Base-by-base conservation (phyloP, 1,140 invertebrate genomes). In the Drosophila kurseongensis region DNA sequence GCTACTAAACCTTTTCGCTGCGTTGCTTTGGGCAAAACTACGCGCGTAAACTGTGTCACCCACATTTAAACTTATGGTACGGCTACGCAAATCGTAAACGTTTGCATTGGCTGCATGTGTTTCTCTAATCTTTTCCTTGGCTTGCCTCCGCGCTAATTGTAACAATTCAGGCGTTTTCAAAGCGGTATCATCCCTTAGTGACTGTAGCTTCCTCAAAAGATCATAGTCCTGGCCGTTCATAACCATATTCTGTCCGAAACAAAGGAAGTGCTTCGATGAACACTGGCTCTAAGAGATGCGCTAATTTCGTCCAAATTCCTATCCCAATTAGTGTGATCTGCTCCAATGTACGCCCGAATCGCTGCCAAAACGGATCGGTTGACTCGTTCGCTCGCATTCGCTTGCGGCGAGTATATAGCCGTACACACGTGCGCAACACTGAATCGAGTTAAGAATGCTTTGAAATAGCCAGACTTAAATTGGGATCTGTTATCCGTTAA, bases 241-340 rank as follows among this genome's bases (percentile, higher is more conserved):
- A 23, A 23, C 23, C 23, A 23, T 23, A 23, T 23, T 23, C 23
- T 23, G 23, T 23, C 23, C 23, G 23, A 23, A 23, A 23, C 23
- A 23, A 23, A 23, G 23, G 23, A 23, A 23, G 23, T 23, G 23
- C 16, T 35, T 8, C 48, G 35, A 13, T 63, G 51, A 9, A 63
- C 2, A 6, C 12, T 55, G 9, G 38, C 7, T 16, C 47, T 38
- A 12, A 72, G 10, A 1, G 68, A 29, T 0, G 8, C 47, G 16
- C 47, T 59, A 5, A 75, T 68, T 29, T 65, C 40, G 14, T 18
- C 10, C 5, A 71, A 5, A 42, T 63, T 8, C 4, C 12, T 12
- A 16, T 72, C 68, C 60, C 51, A 57, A 35, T 56, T 40, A 1
- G 32, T 13, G 27, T 72, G 44, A 7, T 72, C 66, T 40, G 42